Evolutionary conservation across 2,888 invertebrate species (phyloP), one percentile per base, ranked within the genome.

Genomic region (Cactoblastis cactorum): DNA sequence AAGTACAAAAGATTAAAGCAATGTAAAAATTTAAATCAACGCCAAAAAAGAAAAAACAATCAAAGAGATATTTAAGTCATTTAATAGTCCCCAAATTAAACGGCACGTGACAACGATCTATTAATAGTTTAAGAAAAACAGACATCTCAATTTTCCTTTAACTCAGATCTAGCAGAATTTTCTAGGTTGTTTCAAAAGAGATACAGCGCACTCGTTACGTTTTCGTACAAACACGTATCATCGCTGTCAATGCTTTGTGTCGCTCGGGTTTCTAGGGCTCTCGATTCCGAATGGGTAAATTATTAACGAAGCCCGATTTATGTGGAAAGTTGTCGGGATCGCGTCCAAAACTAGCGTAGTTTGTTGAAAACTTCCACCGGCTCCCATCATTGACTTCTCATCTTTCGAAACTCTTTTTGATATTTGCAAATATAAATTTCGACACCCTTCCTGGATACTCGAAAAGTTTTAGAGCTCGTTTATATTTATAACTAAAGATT

Each of bases 301-400:
- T 80, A 79, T 79, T 77, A 77, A 75, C 73, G 73, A 71, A 69
- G 63, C 67, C 61, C 73, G 73, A 81, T 81, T 82, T 81, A 83
- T 82, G 78, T 69, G 69, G 45, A 75, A 83, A 83, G 71, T 83
- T 81, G 60, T 53, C 49, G 49, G 58, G 65, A 65, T 71, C 68
- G 67, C 63, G 71, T 72, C 71, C 67, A 58, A 71, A 79, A 77
- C 77, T 73, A 67, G 67, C 64, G 59, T 63, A 69, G 71, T 73
- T 74, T 69, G 68, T 71, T 65, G 51, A 50, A 34, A 70, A 67
- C 61, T 63, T 48, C 50, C 51, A 56, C 62, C 61, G 55, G 58
- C 62, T 62, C 59, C 65, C 65, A 66, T 73, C 74, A 65, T 68
- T 69, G 64, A 58, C 61, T 59, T 62, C 67, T 65, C 65, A 61